Evolutionary conservation across 2,888 invertebrate genomes (phyloP).

Genomic region (Heliconius erato): DNA sequence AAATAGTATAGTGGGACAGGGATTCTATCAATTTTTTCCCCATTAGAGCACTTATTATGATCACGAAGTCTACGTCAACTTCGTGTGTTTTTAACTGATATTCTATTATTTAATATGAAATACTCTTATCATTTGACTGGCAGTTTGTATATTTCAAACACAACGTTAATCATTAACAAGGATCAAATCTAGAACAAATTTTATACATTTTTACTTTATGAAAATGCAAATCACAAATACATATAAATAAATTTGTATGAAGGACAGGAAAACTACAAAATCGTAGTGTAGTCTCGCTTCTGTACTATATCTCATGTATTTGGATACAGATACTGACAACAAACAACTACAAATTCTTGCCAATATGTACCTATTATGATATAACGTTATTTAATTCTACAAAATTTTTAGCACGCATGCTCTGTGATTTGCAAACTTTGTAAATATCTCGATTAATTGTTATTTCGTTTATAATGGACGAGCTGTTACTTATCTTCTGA

Average conservation of each 20-base stretch:
- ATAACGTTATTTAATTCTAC: conserved; percentile 58
- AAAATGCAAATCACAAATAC: conserved; percentile 47
- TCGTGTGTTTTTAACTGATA: conserved; percentile 29
- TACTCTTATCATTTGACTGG: conserved; percentile 10
- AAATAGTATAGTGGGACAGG: conserved; percentile 40
- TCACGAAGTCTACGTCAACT: conserved; percentile 33
- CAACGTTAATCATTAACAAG: neutral
- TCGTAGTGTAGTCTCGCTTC: conserved; percentile 10
- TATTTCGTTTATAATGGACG: conserved; percentile 80
- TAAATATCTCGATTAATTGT: conserved; percentile 84
- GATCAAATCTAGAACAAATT: conserved; percentile 35
- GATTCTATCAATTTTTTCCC: conserved; percentile 44
- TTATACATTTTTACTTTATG: conserved; percentile 24
- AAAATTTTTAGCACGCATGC: conserved; percentile 71
- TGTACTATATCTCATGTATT: conserved; percentile 1
- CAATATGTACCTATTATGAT: conserved; percentile 63
- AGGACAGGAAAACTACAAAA: neutral
- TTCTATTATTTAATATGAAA: conserved; percentile 21
- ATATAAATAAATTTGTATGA: neutral
- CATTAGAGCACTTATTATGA: conserved; percentile 44
- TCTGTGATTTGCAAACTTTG: conserved; percentile 84
- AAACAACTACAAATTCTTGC: conserved; percentile 63
- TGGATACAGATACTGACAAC: neutral
- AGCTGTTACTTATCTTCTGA: conserved; percentile 69
- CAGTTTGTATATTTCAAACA: neutral